Evolutionary conservation across 2,113 vertebrate species (phyloP), one percentile per base, ranked within the genome.

Genomic region (Elgaria multicarinata): DNA sequence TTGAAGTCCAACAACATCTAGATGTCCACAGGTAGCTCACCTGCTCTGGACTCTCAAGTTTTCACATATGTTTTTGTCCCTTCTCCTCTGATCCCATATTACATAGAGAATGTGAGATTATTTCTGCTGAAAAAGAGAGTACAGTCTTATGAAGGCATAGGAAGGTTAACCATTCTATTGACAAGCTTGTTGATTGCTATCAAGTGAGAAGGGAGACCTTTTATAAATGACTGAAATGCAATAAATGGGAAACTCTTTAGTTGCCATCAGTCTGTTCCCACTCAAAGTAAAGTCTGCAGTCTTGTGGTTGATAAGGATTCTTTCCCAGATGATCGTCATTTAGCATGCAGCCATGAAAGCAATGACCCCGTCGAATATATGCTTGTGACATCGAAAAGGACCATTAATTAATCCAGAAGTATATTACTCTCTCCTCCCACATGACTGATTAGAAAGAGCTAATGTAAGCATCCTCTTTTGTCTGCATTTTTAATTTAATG

Each of bases 401-500:
- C 87, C 74, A 91, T 75, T 89, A 87, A 93, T 92, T 88, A 67
- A 92, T 90, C 39, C 0, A 86, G 36, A 88, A 88, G 72, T 85
- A 53, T 62, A 53, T 76, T 83, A 89, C 6, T 13, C 28, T 50
- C 1, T n/a, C 89, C 86, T 93, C 33, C 22, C 50, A 89, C 24
- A 58, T 85, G 89, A 55, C 62, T 92, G 90, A 55, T 55, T 89
- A 75, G 53, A 91, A 90, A 79, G 53, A 90, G 83, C 42, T 84
- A 93, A 64, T 75, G n/a, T 12, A 86, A 85, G 46, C n/a, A 91
- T 75, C 12, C 53, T 86, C 92, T 90, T 83, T 55, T 92, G 62
- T 86, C 82, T 86, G 74, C 55, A 85, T 42, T 18, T 92, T 92
- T 92, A 84, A 93, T 95, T 94, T 95, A 94, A 93, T 85, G 67